These are phyloP conservation scores for Agrypnus murinus DNA, from an alignment of 2,888 invertebrate genomes.

Conservation along the genomic window DNA sequence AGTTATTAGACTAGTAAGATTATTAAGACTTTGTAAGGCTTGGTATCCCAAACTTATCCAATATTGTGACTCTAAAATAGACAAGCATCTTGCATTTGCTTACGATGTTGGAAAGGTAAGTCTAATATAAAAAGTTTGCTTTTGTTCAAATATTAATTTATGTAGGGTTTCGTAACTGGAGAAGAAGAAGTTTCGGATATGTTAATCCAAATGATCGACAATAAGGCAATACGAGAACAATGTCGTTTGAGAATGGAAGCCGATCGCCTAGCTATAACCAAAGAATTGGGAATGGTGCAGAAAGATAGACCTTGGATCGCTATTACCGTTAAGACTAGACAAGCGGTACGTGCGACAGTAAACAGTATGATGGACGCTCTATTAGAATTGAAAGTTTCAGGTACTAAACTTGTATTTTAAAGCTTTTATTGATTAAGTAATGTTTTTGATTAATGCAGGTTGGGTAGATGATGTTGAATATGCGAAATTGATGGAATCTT, in stretches of 20 bases:
- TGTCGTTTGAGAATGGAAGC: constrained; percentile 51
- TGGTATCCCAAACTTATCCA: constrained; percentile 72
- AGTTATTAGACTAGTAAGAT: constrained; percentile 67
- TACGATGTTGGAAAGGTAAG: constrained; percentile 77
- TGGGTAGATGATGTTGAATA: constrained; percentile 77
- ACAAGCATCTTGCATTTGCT: constrained; percentile 75
- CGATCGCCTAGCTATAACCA: constrained; percentile 71
- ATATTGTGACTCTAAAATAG: constrained; percentile 74
- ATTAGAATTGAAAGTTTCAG: constrained; percentile 75
- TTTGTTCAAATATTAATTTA: constrained; percentile 27
- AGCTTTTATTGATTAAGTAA: background rate
- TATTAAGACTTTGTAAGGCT: constrained; percentile 66
- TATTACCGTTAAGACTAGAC: constrained; percentile 78
- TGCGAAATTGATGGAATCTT: constrained; percentile 71
- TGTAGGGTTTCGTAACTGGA: constrained; percentile 76
- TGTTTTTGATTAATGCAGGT: constrained; percentile 63
- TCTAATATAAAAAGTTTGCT: background rate
- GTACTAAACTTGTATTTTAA: constrained; percentile 61
- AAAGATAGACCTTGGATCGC: constrained; percentile 77
- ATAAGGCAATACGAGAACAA: constrained; percentile 63
- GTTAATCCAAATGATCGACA: constrained; percentile 72
- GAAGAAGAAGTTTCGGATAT: constrained; percentile 76
- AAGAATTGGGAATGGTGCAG: constrained; percentile 74
- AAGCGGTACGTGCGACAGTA: constrained; percentile 76
- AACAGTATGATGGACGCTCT: constrained; percentile 76